Base-by-base conservation (phyloP, 2,888 invertebrate species). In the Muscina levida region DNA sequence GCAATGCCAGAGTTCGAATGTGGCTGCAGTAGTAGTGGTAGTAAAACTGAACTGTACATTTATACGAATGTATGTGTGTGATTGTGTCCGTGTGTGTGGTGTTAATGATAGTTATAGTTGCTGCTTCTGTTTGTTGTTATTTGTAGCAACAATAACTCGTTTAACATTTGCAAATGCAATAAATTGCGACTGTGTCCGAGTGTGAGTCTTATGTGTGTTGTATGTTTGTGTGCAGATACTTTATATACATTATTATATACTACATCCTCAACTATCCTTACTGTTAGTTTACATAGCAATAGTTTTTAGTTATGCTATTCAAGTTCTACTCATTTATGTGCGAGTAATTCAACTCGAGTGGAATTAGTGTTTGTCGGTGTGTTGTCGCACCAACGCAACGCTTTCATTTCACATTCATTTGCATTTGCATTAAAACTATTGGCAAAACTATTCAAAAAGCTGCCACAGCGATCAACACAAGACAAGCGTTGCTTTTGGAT, bases 91-190 rank as follows among this genome's bases (percentile, higher is more conserved):
- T 31, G 8, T 31, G 31, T 57, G 53, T 67, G 19, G 59, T 59
- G 66, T n/a, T 56, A 48, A 53, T 62, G 24, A 17, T 65, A 42
- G 68, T 68, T 19, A 53, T 42, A 51, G 72, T 70, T 56, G 62
- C 53, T 68, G n/a, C 53, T 26, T 13, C 24, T 46, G 46, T 26
- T 65, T 19, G 1, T 65, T 24, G 24, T 46, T 48, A 66, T 39
- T 19, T 31, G 31, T 51, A 67, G 22, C 37, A 46, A 19, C 44
- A n/a, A 31, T 72, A 65, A 31, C 59, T 44, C 44, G 22, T 65
- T 57, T 59, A 73, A 73, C 62, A 71, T 68, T 68, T 65, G 74
- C 72, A 72, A 62, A 26, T 79, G 79, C 82, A 74, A 77, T 74
- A 74, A 67, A 70, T 78, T 56, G 13, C 42, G 39, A 53, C 48